Conservation (phyloP, 1,140 invertebrate genomes). For the Drosophila tsacasi region DNA sequence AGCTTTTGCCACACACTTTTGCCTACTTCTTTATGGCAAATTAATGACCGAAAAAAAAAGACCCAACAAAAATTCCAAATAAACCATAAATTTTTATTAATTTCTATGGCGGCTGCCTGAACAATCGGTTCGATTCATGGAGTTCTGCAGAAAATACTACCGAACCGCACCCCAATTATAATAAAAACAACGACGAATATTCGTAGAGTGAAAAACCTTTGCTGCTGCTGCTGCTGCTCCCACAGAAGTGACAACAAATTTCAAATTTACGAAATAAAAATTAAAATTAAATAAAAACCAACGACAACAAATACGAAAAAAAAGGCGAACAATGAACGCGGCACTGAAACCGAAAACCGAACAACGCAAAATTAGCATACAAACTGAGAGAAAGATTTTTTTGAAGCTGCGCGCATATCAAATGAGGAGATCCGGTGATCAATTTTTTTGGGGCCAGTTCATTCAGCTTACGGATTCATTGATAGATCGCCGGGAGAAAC, state of each 20-base stretch:
- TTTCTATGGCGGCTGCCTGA: slow-evolving; percentile 63
- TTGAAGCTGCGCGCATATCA: slow-evolving; percentile 57
- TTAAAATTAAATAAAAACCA: slow-evolving; percentile 81
- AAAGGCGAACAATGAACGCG: slow-evolving; percentile 35
- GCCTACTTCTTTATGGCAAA: slow-evolving; percentile 72
- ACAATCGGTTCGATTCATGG: slow-evolving; percentile 73
- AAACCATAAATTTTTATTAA: slow-evolving; percentile 81
- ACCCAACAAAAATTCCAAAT: slow-evolving; percentile 67
- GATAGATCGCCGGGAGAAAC: slow-evolving; percentile 60
- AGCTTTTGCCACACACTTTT: slow-evolving; percentile 68
- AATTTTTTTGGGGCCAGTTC: slow-evolving; percentile 62
- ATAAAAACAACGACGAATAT: slow-evolving; percentile 53
- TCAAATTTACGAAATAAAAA: slow-evolving; percentile 83
- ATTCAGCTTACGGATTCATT: slow-evolving; percentile 74
- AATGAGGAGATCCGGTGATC: slow-evolving; percentile 53
- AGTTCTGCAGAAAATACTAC: slow-evolving; percentile 70
- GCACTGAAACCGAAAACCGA: slow-evolving; percentile 40
- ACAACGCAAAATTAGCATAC: slow-evolving; percentile 69
- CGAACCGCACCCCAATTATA: slow-evolving; percentile 77
- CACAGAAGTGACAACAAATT: slow-evolving; percentile 82
- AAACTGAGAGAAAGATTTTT: slow-evolving; percentile 53
- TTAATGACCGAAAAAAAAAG: slow-evolving; percentile 59
- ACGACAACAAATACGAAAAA: slow-evolving; percentile 31
- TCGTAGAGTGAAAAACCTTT: slow-evolving; percentile 65
- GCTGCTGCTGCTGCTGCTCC: slow-evolving; percentile 37